Conservation (phyloP, 2,113 vertebrate genomes). For the Capreolus pygargus region DNA sequence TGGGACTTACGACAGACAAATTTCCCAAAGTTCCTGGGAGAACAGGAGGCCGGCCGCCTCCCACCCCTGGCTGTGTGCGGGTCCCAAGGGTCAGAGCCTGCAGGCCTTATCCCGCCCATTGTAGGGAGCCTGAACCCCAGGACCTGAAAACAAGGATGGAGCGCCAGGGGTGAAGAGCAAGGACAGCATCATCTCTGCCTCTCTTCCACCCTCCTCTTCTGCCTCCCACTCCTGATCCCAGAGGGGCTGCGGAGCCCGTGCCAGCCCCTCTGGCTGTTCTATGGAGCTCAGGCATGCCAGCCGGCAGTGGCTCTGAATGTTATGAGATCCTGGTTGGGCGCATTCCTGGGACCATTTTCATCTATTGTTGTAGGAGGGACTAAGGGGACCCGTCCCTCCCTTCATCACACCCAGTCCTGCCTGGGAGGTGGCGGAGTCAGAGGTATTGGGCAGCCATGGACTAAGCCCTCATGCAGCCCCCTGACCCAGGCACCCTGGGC, state of each 20-base stretch:
- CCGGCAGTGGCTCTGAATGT: neutral
- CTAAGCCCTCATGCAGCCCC: neutral
- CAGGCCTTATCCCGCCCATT: fast-evolving
- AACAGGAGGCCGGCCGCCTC: neutral
- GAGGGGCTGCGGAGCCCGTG: fast-evolving
- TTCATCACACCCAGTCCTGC: neutral
- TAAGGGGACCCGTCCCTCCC: neutral
- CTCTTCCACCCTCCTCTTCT: neutral
- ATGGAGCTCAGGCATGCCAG: neutral
- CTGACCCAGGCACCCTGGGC: neutral
- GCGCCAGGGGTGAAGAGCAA: fast-evolving
- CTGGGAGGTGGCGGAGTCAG: neutral
- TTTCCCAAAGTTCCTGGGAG: neutral
- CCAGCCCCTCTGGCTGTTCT: neutral
- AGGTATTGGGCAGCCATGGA: neutral
- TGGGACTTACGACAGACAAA: neutral
- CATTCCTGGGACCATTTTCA: neutral
- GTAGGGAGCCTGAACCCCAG: neutral
- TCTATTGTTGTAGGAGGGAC: neutral
- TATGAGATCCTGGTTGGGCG: fast-evolving
- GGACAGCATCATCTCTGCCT: neutral
- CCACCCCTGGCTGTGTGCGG: neutral
- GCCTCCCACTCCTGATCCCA: neutral
- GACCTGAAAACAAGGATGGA: neutral
- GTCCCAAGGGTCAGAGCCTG: neutral